Conservation (phyloP, 2,888 invertebrate species). For the Epistrophe eligans region DNA sequence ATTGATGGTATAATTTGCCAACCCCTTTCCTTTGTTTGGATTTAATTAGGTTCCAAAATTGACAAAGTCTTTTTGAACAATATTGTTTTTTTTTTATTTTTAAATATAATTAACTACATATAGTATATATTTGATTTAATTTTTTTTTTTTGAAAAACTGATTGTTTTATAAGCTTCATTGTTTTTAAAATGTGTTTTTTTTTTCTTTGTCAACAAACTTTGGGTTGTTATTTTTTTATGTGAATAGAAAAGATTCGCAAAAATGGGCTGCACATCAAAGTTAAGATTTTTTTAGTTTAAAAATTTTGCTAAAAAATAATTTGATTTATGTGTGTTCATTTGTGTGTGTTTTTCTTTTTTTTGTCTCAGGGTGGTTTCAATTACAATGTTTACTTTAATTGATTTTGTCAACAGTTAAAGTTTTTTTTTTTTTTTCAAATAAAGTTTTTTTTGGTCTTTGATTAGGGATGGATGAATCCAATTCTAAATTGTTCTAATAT, state of each 20-base stretch:
- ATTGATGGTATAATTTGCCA: constrained; percentile 29
- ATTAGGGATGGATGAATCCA: constrained; percentile 40
- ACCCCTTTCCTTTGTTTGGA: neutral
- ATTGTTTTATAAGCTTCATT: constrained; percentile 76
- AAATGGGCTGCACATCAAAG: constrained; percentile 80
- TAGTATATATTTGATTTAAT: constrained; percentile 58
- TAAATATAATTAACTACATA: constrained; percentile 60
- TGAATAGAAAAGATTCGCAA: constrained; percentile 75
- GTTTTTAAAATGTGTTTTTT: constrained; percentile 62
- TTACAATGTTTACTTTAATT: constrained; percentile 26
- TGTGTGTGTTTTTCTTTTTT: constrained; percentile 3
- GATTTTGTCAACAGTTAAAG: neutral
- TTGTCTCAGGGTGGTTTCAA: constrained; percentile 54
- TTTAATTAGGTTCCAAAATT: constrained; percentile 43
- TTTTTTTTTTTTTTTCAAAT: constrained; percentile 17
- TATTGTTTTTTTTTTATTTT: constrained; percentile 13
- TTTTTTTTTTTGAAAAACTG: constrained; percentile 68
- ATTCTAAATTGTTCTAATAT: constrained; percentile 33
- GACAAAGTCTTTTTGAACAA: constrained; percentile 44
- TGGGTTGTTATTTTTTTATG: constrained; percentile 46
- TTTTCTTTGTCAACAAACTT: constrained; percentile 38
- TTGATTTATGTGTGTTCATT: neutral
- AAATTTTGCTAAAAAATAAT: constrained; percentile 48
- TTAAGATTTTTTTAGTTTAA: constrained; percentile 27
- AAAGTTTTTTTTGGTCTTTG: constrained; percentile 52